Evolutionary conservation across 2,888 invertebrate genomes (phyloP).

Genomic region (Tachystola acroxantha): DNA sequence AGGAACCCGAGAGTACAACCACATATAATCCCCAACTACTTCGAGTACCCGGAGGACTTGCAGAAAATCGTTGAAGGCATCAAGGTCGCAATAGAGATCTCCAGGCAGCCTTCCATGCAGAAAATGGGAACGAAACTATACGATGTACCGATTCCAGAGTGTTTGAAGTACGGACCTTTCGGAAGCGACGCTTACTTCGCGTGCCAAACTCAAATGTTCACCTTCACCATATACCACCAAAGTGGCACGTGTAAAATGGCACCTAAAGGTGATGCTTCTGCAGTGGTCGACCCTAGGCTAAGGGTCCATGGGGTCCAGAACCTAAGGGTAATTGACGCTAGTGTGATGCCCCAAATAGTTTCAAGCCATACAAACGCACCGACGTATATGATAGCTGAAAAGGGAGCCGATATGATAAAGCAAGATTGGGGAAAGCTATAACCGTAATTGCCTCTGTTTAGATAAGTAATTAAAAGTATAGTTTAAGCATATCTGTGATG

Average conservation of each 20-base stretch:
- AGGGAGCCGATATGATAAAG: conserved; percentile 85
- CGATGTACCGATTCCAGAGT: conserved; percentile 79
- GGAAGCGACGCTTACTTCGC: conserved; percentile 84
- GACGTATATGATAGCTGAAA: conserved; percentile 89
- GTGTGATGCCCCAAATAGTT: conserved; percentile 87
- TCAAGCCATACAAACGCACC: conserved; percentile 89
- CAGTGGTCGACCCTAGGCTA: conserved; percentile 81
- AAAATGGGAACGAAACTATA: conserved; percentile 79
- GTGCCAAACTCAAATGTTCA: conserved; percentile 82
- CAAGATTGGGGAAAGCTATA: conserved; percentile 57
- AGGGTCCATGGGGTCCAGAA: conserved; percentile 82
- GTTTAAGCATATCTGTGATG: conserved; percentile 29
- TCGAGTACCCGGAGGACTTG: conserved; percentile 80
- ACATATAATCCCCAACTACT: conserved; percentile 88
- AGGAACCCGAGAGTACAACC: conserved; percentile 85
- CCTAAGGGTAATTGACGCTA: conserved; percentile 87
- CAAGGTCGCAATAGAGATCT: conserved; percentile 76
- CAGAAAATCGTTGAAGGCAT: conserved; percentile 82
- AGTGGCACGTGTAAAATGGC: conserved; percentile 84
- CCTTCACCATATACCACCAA: conserved; percentile 84
- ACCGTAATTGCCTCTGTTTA: conserved; percentile 3
- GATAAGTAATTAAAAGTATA: background rate
- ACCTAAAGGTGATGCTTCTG: conserved; percentile 65
- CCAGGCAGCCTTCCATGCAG: conserved; percentile 77
- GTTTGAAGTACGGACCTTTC: conserved; percentile 71